Evolutionary conservation across 2,888 invertebrate genomes (phyloP), one percentile per base, ranked within the genome.

Genomic region (Drosophila subsilvestris): DNA sequence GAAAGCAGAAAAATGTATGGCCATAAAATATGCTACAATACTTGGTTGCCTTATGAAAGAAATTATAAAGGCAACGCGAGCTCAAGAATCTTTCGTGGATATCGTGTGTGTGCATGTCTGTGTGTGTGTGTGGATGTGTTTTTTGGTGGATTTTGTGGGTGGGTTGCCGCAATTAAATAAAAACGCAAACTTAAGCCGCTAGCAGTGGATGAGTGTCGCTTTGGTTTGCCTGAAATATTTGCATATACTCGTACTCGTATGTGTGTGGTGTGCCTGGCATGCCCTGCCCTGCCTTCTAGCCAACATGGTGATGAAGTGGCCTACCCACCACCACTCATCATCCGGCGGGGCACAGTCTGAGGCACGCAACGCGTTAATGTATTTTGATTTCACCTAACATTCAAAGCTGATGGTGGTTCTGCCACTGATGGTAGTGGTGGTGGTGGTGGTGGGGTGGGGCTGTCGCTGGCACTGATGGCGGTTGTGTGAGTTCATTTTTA

Each of bases 131-230:
- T 17, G 49, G 57, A 20, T 61, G 47, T 37, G 4, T 53, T 27
- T 18, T 32, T 37, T 17, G 55, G 42, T 67, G 37, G 57, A 27
- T 65, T 65, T 69, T 25, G 25, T 22, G 3, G 22, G 78, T 63
- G 74, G 70, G 70, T 88, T 85, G 88, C 88, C 84, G 84, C 84
- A 85, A 85, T 88, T 85, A 85, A 85, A 85, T 88, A 85, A 85
- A 88, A 85, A 85, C 88, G 86, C 83, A 85, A 85, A 85, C 84
- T 88, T 83, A 83, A 88, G 84, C 88, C 77, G 73, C 80, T 49
- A 59, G 63, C 63, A 60, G 45, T 50, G 68, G 76, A 75, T 63
- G 86, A 88, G 87, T 77, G 79, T 88, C 78, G 80, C 78, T 71
- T 65, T 60, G 74, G 84, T 48, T 66, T 62, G 69, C 57, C 74